Conservation (phyloP, 2,888 invertebrate species). For the Euclidia mi region DNA sequence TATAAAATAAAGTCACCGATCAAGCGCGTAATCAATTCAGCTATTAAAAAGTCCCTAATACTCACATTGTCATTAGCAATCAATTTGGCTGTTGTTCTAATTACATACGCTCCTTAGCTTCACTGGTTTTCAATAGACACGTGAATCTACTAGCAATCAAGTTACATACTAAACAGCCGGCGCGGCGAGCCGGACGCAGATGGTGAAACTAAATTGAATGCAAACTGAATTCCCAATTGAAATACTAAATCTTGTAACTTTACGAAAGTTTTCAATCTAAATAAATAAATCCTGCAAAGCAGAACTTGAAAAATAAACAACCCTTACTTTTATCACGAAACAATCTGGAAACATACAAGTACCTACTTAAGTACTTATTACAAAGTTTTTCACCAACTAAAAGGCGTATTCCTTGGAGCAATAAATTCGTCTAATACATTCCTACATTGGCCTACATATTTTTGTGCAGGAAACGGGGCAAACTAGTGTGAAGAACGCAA, state of each 20-base stretch:
- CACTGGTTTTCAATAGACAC: slow-evolving; percentile 20
- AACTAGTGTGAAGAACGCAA: slow-evolving; percentile 59
- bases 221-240: no score
- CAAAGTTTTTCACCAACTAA: slow-evolving; percentile 15
- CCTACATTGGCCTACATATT: slow-evolving; percentile 41
- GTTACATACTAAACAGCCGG: slow-evolving; percentile 1
- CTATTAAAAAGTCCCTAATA: neutral
- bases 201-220: no score
- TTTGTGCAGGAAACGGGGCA: slow-evolving; percentile 55
- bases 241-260: no score
- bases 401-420: slow-evolving; percentile 25
- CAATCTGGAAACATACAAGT: neutral
- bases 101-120: slow-evolving; percentile 43
- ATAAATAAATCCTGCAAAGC: no score
- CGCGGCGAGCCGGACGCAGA: no score
- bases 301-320: no score
- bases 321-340: no score
- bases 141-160: slow-evolving; percentile 4
- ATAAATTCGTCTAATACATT: slow-evolving; percentile 49
- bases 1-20: no score
- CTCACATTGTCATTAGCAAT: slow-evolving; percentile 22
- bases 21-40: neutral
- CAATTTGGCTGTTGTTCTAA: slow-evolving; percentile 37
- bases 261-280: no score
- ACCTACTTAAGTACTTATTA: neutral